These are phyloP conservation scores for Athalia rosae DNA, from an alignment of 2,888 invertebrate genomes.

Conservation along the genomic window DNA sequence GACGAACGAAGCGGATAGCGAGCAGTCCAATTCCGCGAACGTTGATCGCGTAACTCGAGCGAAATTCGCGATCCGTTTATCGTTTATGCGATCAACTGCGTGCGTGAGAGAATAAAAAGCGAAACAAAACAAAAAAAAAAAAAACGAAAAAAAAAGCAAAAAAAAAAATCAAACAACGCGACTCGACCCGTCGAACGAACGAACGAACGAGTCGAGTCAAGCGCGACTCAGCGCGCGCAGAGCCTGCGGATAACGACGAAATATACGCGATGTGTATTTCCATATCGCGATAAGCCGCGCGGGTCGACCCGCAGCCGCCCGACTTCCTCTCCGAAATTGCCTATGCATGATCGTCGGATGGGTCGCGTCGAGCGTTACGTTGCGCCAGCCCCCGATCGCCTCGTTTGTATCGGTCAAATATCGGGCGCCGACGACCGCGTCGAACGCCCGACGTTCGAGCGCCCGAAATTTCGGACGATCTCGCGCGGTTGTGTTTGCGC, in stretches of 20 bases:
- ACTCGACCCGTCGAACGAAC: conserved; percentile 14
- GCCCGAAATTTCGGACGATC: no score
- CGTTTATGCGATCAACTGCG: no score
- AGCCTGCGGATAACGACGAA: conserved; percentile 35
- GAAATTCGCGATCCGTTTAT: no score
- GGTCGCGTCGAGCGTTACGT: no score
- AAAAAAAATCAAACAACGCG: no score
- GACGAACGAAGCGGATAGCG: no score
- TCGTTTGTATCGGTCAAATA: conserved; percentile 29
- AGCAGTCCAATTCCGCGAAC: no score
- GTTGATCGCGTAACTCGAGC: no score
- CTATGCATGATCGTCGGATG: conserved; percentile 33
- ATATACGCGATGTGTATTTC: conserved; percentile 42
- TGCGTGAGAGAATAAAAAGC: no score
- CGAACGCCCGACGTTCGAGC: not conserved
- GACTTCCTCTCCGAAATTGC: conserved; percentile 44
- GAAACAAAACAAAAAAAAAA: no score
- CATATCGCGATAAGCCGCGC: conserved; percentile 43
- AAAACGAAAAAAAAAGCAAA: no score
- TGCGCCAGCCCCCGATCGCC: not conserved
- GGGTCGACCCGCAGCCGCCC: conserved; percentile 30
- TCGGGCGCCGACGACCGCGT: conserved; percentile 2
- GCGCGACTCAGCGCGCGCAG: not conserved
- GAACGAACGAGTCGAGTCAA: conserved; percentile 22
- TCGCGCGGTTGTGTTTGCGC: no score